These are phyloP conservation scores for Drepana falcataria DNA, from an alignment of 2,888 invertebrate species.

Conservation along the genomic window DNA sequence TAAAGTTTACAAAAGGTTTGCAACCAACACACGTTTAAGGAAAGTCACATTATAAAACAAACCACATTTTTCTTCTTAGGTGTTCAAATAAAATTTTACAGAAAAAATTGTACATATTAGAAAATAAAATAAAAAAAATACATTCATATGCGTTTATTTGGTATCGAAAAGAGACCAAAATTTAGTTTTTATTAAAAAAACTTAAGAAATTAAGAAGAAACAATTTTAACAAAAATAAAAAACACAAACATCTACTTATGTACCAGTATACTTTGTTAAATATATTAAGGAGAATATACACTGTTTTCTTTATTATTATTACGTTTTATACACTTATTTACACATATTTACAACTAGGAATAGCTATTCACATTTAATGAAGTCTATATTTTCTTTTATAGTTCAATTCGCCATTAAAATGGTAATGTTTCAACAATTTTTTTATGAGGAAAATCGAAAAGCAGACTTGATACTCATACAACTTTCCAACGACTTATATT, in stretches of 20 bases:
- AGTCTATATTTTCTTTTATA: neutral
- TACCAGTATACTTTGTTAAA: constrained; percentile 34
- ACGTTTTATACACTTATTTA: constrained; percentile 57
- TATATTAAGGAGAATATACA: constrained; percentile 56
- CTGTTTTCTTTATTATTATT: constrained; percentile 44
- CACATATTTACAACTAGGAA: constrained; percentile 39
- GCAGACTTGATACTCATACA: no score
- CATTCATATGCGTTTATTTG: constrained; percentile 42
- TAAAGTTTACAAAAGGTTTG: no score
- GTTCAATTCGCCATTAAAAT: no score
- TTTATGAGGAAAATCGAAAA: no score
- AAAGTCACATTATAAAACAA: no score
- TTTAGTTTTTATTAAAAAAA: constrained; percentile 27
- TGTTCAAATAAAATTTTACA: no score
- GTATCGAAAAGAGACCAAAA: constrained; percentile 41
- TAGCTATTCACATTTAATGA: constrained; percentile 4
- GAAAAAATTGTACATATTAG: no score
- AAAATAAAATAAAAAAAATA: constrained; percentile 27
- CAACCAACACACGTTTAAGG: no score
- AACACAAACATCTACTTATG: constrained; percentile 39
- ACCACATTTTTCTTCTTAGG: no score
- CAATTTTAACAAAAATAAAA: constrained; percentile 50
- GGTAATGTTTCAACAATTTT: no score
- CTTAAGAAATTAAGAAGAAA: constrained; percentile 28
- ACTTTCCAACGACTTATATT: no score